A percentile compares a stretch with the other conserved stretches of the same genome.
phyloP scores from a whole-genome alignment of 2,797 vertebrate genomes.

The Anguilla megastoma region DNA sequence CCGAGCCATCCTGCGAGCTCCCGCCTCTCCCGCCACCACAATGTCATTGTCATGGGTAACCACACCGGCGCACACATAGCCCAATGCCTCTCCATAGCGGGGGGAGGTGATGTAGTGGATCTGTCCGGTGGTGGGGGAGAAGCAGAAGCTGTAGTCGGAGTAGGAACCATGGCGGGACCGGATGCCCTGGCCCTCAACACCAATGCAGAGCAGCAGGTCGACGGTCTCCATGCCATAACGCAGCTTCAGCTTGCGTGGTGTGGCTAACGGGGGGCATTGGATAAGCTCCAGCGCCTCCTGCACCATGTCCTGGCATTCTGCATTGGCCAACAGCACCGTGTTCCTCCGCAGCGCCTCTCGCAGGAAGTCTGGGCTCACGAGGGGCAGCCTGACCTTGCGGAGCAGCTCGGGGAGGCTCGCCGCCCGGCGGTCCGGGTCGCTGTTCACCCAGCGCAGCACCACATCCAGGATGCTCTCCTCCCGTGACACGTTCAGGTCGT shows the following conservation, averaged over 20 bases:
- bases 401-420: constrained; percentile 85
- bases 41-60: constrained; percentile 88
- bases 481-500: constrained; percentile 90
- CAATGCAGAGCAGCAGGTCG: constrained; percentile 89
- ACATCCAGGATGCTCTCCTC: constrained; percentile 94
- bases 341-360: constrained; percentile 83
- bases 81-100: constrained; percentile 87
- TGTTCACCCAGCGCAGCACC: constrained; percentile 88
- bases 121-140: constrained; percentile 77
- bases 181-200: constrained; percentile 87
- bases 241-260: constrained; percentile 76
- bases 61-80: constrained; percentile 84
- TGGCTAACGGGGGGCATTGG: constrained; percentile 70
- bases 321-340: constrained; percentile 80
- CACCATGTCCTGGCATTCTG: constrained; percentile 83
- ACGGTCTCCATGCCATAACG: constrained; percentile 98
- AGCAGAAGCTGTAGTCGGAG: constrained; percentile 90
- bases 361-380: constrained; percentile 84
- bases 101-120: constrained; percentile 93
- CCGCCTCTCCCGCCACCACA: constrained; percentile 89
- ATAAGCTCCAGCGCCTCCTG: constrained; percentile 80
- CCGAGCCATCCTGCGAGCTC: constrained; percentile 82
- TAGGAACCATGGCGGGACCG: constrained; percentile 85
- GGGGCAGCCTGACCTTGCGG: constrained; percentile 84
- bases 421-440: constrained; percentile 65